Evolutionary conservation across 2,113 vertebrate species (phyloP), one percentile per base, ranked within the genome.

Genomic region (Dendropsophus ebraccatus): DNA sequence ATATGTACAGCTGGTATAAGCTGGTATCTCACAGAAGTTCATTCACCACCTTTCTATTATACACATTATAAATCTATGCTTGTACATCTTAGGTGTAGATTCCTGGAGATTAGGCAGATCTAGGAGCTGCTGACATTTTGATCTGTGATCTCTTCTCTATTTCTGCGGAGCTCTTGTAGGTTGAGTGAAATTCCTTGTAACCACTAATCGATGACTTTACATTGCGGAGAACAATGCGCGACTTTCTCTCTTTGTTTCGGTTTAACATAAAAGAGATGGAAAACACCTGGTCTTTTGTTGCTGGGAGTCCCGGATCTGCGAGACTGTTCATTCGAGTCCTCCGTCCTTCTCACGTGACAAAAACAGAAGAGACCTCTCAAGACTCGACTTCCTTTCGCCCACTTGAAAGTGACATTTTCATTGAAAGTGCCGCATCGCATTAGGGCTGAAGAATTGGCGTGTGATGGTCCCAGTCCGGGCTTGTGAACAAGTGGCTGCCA

Each of bases 241-340:
- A 85, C 75, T 79, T 85, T 85, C 76, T 52, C 75, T 79, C 60
- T 85, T 85, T 85, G 25, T 85, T 54, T 73, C 75, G 32, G 75
- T 21, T 67, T 6, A 21, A 79, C 75, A 69, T 85, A 56, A 85
- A 85, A 85, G 58, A 21, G 75, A 79, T 54, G 30, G 49, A n/a
- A 70, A 79, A 67, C 84, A 85, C 84, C 84, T 85, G 84, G 54
- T 41, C 73, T 14, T 85, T 79, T 79, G 75, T 85, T 56, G 13
- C 7, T 25, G 17, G 45, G 25, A 75, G 70, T 14, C 23, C 41
- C n/a, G 47, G 83, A 85, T 77, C 83, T 76, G 23, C 12, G 52
- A 67, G 49, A 77, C 62, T 52, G 58, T 41, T 54, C 32, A 70
- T 79, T 79, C 60, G 47, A 45, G 60, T 81, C 56, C 32, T 37